phyloP scores from a whole-genome alignment of 2,113 vertebrate genomes.

The Upupa epops region DNA sequence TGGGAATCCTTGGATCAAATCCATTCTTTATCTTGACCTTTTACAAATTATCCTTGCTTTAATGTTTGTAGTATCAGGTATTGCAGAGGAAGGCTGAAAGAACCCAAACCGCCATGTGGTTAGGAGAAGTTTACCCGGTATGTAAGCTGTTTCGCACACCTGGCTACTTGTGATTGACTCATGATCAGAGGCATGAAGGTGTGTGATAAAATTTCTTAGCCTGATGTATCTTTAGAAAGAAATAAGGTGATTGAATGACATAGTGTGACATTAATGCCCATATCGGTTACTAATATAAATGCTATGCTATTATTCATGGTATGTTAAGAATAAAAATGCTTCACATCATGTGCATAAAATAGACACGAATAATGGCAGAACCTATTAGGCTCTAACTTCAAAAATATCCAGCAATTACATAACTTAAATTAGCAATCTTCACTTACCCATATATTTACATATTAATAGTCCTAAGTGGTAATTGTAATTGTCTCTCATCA shows the following conservation, averaged over 20 bases:
- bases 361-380: slow-evolving; percentile 24
- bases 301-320: slow-evolving; percentile 20
- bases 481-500: slow-evolving; percentile 54
- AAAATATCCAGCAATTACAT: slow-evolving; percentile 45
- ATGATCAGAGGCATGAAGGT: not conserved
- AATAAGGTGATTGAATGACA: slow-evolving; percentile 21
- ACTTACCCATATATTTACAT: slow-evolving; percentile 58
- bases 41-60: not conserved
- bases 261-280: not conserved
- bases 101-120: not conserved
- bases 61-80: not conserved
- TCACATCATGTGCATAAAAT: slow-evolving; percentile 40
- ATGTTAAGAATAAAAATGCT: slow-evolving; percentile 54
- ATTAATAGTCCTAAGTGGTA: slow-evolving; percentile 59
- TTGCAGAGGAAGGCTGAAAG: not conserved
- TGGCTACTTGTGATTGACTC: not conserved
- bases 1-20: slow-evolving; percentile 18
- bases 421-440: slow-evolving; percentile 56
- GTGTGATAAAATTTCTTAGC: not conserved
- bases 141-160: not conserved
- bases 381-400: slow-evolving; percentile 41
- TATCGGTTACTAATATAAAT: slow-evolving; percentile 46
- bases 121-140: not conserved
- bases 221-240: slow-evolving; percentile 22
- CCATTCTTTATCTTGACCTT: slow-evolving; percentile 15